These are phyloP conservation scores for Xestia sexstrigata DNA, from an alignment of 2,888 invertebrate genomes.

Conservation along the genomic window DNA sequence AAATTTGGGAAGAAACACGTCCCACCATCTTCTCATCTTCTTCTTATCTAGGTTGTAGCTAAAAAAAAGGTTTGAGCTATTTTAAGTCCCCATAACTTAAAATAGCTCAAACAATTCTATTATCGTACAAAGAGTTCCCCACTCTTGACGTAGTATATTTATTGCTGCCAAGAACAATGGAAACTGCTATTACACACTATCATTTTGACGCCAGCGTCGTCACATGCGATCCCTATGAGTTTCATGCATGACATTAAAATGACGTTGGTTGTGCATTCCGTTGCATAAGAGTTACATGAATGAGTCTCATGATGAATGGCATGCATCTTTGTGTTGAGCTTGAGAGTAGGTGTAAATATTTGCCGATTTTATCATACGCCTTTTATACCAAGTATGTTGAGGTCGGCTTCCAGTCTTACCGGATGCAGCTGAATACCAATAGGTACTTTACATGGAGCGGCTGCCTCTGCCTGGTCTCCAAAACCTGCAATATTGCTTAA, in stretches of 20 bases:
- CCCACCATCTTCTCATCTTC: too few species aligned
- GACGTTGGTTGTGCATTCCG: slow-evolving; percentile 27
- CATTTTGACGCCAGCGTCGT: slow-evolving; percentile 49
- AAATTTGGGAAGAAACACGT: too few species aligned
- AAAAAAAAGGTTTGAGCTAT: neutral
- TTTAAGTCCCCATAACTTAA: neutral
- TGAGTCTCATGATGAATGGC: slow-evolving; percentile 8
- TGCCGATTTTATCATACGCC: neutral
- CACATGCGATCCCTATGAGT: slow-evolving; percentile 33
- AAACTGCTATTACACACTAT: slow-evolving; percentile 38
- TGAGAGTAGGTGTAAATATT: neutral
- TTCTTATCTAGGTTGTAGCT: too few species aligned
- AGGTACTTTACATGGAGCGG: neutral
- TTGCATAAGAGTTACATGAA: slow-evolving; percentile 40
- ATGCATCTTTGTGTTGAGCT: neutral
- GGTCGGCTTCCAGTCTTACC: neutral
- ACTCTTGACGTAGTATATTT: neutral
- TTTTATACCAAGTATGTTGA: neutral
- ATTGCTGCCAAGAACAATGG: slow-evolving; percentile 47
- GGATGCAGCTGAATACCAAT: neutral
- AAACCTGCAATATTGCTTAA: too few species aligned
- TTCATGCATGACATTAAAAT: neutral
- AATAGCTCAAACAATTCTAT: slow-evolving; percentile 23
- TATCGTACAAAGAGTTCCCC: slow-evolving; percentile 28
- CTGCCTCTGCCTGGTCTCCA: neutral